Conservation (phyloP, 2,113 vertebrate genomes). For the Gyps fulvus region DNA sequence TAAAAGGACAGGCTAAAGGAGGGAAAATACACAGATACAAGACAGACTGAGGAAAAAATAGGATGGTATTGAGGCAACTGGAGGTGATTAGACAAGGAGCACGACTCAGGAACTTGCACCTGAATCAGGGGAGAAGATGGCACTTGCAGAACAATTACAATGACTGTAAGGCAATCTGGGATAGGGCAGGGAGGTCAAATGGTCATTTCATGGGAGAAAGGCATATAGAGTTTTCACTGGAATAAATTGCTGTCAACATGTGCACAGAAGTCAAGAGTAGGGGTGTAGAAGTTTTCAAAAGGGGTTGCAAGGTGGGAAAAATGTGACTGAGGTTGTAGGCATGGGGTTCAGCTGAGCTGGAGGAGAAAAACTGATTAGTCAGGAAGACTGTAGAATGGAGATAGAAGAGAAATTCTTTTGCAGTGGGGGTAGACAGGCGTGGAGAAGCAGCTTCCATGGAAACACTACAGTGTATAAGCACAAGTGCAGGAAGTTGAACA, state of each 20-base stretch:
- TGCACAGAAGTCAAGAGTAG: background rate
- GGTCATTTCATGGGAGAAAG: background rate
- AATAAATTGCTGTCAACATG: background rate
- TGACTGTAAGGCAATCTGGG: background rate
- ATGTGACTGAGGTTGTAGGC: background rate
- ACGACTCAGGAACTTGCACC: background rate
- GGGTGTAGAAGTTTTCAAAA: background rate
- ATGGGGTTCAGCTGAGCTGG: background rate
- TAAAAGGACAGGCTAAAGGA: background rate
- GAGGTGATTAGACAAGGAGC: background rate
- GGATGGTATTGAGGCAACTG: background rate
- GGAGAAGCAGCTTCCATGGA: background rate
- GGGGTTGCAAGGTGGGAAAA: background rate
- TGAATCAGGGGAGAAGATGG: background rate
- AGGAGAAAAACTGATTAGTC: background rate
- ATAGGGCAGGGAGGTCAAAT: background rate
- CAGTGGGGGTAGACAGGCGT: fast-evolving
- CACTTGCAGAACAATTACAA: background rate
- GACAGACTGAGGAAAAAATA: background rate
- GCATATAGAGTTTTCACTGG: background rate
- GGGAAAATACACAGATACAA: background rate
- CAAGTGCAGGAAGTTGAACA: background rate
- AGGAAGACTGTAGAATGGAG: background rate
- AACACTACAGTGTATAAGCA: background rate
- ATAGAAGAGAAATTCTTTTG: background rate